These are phyloP conservation scores for Struthidea cinerea DNA, from an alignment of 2,113 vertebrate species.

Conservation along the genomic window DNA sequence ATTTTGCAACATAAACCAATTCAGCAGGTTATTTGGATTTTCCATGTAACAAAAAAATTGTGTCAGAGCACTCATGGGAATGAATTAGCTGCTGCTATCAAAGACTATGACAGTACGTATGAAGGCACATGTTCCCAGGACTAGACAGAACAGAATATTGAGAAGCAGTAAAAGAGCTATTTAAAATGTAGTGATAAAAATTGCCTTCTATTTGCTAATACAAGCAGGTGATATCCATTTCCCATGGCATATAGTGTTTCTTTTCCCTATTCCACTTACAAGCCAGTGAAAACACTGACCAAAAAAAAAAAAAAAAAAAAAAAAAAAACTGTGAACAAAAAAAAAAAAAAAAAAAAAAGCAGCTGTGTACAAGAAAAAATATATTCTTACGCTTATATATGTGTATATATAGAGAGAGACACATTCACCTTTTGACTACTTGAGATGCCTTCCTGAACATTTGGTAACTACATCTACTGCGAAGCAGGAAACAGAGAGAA, in stretches of 20 bases:
- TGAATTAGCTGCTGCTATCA: neutral
- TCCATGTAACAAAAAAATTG: neutral
- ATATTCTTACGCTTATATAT: neutral
- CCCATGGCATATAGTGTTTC: neutral
- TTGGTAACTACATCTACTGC: neutral
- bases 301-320: too few species aligned
- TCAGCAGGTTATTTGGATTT: neutral
- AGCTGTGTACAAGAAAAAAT: neutral
- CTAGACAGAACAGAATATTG: neutral
- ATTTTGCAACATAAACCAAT: neutral
- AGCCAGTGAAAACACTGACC: neutral
- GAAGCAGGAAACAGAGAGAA: neutral
- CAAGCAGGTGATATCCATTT: neutral
- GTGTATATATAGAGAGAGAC: neutral
- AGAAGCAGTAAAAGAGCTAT: neutral
- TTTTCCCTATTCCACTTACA: neutral
- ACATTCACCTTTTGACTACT: neutral
- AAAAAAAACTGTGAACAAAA: too few species aligned
- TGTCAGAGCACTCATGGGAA: neutral
- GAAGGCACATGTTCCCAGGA: neutral
- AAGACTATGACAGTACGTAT: neutral
- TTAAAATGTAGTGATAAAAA: neutral
- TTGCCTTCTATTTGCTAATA: neutral
- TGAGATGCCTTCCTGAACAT: neutral
- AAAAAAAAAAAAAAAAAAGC: neutral